phyloP scores from a whole-genome alignment of 2,797 vertebrate species.

The Pagetopsis macropterus region DNA sequence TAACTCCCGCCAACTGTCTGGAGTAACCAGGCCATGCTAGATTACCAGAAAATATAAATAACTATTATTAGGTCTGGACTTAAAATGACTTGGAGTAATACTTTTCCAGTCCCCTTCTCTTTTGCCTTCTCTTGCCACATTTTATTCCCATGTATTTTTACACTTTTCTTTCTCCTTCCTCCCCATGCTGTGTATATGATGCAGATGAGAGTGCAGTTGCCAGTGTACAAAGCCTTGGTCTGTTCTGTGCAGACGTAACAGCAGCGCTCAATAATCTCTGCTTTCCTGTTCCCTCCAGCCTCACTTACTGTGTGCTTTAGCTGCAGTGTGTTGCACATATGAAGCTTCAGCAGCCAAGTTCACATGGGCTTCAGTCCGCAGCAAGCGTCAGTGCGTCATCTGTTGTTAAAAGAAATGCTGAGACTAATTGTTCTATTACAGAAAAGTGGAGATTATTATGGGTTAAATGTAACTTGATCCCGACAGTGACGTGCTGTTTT shows the following conservation, averaged over 20 bases:
- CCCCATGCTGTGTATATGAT: constrained; percentile 41
- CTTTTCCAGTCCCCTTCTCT: constrained; percentile 53
- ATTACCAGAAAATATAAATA: constrained; percentile 73
- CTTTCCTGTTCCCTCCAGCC: constrained; percentile 62
- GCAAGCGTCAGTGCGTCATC: constrained; percentile 26
- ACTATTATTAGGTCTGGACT: constrained; percentile 59
- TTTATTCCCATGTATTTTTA: constrained; percentile 37
- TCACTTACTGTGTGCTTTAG: constrained; percentile 62
- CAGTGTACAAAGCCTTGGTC: constrained; percentile 65
- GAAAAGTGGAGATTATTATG: background rate
- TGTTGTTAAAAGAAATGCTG: constrained; percentile 21
- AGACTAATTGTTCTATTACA: constrained; percentile 13
- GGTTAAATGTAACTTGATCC: constrained; percentile 10
- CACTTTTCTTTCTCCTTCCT: constrained; percentile 19
- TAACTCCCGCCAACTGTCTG: constrained; percentile 63
- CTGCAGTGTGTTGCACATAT: constrained; percentile 47
- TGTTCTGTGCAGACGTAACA: constrained; percentile 66
- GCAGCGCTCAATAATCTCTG: constrained; percentile 67
- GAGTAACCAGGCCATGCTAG: constrained; percentile 52
- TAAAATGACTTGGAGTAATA: constrained; percentile 52
- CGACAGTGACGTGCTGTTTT: constrained; percentile 5
- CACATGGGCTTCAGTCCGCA: constrained; percentile 6
- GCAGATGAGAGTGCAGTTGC: constrained; percentile 51
- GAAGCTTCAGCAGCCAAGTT: constrained; percentile 17
- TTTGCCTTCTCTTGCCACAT: constrained; percentile 29